Percentiles rank a stretch among this genome's conserved stretches.
Evolutionary conservation across 2,797 vertebrate species (phyloP).

Genomic region (Gallinago stenura): DNA sequence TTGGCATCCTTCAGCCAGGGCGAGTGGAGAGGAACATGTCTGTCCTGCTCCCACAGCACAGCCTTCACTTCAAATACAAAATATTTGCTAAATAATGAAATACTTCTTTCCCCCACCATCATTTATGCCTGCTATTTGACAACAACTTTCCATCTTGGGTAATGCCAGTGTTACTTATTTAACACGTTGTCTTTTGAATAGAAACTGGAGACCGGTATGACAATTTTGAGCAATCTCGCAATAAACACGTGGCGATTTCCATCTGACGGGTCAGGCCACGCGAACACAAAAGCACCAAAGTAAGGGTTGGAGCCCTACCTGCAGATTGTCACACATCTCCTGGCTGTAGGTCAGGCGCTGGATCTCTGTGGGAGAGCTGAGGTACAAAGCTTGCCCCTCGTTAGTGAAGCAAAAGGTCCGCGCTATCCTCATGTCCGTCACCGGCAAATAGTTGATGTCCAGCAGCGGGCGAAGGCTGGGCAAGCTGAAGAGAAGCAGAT

Average conservation of each 20-base stretch:
- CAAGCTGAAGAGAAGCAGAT: constrained; percentile 82
- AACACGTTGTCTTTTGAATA: not conserved
- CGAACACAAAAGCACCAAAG: not conserved
- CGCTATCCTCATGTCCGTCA: constrained; percentile 98
- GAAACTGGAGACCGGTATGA: not conserved
- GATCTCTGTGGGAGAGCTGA: constrained; percentile 97
- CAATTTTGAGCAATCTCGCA: not conserved
- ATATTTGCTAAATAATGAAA: not conserved
- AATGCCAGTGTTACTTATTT: not conserved
- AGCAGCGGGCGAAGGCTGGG: constrained; percentile 96
- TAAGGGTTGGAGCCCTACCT: constrained; percentile 81
- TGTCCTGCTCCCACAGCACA: not conserved
- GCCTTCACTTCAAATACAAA: not conserved
- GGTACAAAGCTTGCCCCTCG: constrained; percentile 94
- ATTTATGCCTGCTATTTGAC: not conserved
- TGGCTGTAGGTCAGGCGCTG: constrained; percentile 98
- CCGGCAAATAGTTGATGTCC: constrained; percentile 94
- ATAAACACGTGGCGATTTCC: accelerated
- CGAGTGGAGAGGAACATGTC: not conserved
- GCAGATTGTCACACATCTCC: constrained; percentile 96
- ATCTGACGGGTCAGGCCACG: accelerated
- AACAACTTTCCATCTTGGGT: not conserved
- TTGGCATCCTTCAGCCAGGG: not conserved
- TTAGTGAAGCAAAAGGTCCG: constrained; percentile 97
- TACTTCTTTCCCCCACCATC: not conserved